Percentiles rank a stretch among this genome's conserved stretches.
Conservation (phyloP, 2,888 invertebrate species). For the Hirtodrosophila confusa region DNA sequence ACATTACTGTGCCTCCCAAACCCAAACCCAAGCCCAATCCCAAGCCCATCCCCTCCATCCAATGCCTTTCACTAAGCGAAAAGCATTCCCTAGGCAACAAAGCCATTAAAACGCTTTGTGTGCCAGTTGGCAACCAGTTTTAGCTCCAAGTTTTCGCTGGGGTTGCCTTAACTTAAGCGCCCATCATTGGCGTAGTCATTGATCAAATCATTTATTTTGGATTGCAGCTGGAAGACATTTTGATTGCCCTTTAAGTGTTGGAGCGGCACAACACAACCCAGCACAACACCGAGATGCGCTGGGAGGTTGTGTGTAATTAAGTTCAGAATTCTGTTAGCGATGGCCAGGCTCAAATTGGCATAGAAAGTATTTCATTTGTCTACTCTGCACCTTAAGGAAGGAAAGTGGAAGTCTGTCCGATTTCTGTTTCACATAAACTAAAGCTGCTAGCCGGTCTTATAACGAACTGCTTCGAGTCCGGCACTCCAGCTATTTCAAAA, state of each 20-base stretch:
- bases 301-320: not conserved
- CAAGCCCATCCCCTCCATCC: not conserved
- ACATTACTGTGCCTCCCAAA: not conserved
- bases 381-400: no score
- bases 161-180: slow-evolving; percentile 20
- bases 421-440: no score
- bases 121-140: slow-evolving; percentile 7
- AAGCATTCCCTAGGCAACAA: slow-evolving; percentile 63
- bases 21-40: no score
- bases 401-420: no score
- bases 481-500: no score
- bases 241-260: not conserved
- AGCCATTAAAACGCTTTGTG: slow-evolving; percentile 61
- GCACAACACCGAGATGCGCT: no score
- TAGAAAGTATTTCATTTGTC: no score
- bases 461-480: no score
- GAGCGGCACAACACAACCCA: no score
- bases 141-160: not conserved
- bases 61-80: slow-evolving; percentile 21
- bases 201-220: slow-evolving; percentile 62
- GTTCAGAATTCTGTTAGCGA: not conserved
- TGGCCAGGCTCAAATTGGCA: no score
- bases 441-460: no score
- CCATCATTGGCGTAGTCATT: slow-evolving; percentile 50
- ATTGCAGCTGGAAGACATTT: slow-evolving; percentile 2